phyloP scores from a whole-genome alignment of 2,797 vertebrate genomes.

The Spinibarbus caldwelli region DNA sequence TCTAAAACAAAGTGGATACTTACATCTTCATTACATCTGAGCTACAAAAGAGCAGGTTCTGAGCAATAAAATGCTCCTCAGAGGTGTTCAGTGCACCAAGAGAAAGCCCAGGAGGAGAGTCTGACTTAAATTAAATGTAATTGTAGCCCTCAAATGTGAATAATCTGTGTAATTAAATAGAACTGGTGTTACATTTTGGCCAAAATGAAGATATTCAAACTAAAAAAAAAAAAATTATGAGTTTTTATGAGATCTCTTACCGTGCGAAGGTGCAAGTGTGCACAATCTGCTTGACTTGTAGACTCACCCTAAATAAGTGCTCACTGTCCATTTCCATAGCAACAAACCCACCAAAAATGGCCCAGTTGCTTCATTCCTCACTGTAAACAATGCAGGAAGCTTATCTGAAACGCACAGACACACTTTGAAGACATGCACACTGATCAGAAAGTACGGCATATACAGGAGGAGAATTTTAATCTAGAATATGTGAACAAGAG shows the following conservation, averaged over 20 bases:
- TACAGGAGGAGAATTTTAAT: neutral
- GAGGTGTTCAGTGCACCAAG: neutral
- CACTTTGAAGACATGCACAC: neutral
- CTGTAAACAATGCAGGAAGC: neutral
- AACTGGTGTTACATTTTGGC: neutral
- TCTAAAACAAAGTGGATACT: too few species aligned
- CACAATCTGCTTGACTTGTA: neutral
- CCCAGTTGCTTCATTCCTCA: neutral
- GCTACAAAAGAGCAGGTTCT: neutral
- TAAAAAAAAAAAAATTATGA: too few species aligned
- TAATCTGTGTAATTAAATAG: neutral
- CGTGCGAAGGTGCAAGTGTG: neutral
- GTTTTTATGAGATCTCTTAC: constrained; percentile 9
- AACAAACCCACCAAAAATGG: neutral
- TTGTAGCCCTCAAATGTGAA: neutral
- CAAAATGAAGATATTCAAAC: neutral
- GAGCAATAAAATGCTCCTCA: neutral
- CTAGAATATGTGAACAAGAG: neutral
- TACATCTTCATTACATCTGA: too few species aligned
- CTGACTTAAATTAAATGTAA: neutral
- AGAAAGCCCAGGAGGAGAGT: neutral
- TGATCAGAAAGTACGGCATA: neutral
- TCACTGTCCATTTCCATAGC: constrained; percentile 1
- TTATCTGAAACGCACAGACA: neutral
- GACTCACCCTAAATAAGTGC: neutral